phyloP scores from a whole-genome alignment of 2,113 vertebrate genomes.

The Galemys pyrenaicus region DNA sequence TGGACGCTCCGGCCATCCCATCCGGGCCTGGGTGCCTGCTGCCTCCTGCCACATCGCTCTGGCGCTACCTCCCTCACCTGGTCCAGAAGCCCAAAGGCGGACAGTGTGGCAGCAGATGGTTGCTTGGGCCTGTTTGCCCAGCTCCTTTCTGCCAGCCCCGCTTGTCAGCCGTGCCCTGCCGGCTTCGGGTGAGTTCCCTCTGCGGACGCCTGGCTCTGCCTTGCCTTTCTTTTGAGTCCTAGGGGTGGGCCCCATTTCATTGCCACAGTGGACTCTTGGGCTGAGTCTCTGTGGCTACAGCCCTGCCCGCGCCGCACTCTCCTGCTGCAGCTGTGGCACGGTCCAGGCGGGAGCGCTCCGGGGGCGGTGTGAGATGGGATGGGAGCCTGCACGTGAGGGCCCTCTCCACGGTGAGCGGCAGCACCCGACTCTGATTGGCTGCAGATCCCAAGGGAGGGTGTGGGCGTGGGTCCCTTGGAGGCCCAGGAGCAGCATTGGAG shows the following conservation, averaged over 20 bases:
- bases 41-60: not conserved
- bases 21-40: not conserved
- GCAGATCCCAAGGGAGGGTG: not conserved
- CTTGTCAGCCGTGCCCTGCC: not conserved
- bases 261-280: not conserved
- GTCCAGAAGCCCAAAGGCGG: not conserved
- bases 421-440: not conserved
- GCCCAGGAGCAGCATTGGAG: too few relatives aligned
- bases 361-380: not conserved
- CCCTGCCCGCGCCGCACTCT: not conserved
- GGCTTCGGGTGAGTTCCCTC: conserved; percentile 45
- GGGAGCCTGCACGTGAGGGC: not conserved
- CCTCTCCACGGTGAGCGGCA: not conserved
- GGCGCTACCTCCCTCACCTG: too few relatives aligned
- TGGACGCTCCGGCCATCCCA: not conserved
- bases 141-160: conserved; percentile 12
- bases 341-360: not conserved
- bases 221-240: not conserved
- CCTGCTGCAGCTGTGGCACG: not conserved
- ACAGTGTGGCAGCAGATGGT: not conserved
- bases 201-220: not conserved
- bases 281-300: not conserved
- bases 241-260: not conserved
- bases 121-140: conserved; percentile 37
- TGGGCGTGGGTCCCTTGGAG: not conserved